Evolutionary conservation across 2,888 invertebrate species (phyloP), one percentile per base, ranked within the genome.

Genomic region (Erpobdella octoculata): DNA sequence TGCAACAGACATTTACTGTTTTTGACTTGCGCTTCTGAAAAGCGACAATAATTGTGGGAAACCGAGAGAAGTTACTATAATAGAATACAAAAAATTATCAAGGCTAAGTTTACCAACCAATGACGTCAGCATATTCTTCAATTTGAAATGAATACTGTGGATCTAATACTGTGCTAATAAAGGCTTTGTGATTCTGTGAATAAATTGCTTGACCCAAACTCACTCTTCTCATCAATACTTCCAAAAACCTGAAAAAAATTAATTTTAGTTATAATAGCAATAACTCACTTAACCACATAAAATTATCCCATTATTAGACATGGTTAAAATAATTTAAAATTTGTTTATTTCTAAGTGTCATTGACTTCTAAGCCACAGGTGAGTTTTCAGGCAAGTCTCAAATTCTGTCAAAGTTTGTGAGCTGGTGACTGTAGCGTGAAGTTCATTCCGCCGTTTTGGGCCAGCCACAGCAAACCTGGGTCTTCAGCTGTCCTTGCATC

Each of bases 61-160:
- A 41, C 9, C 9, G 18, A 12, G 18, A 41, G 4, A 1, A 53
- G 15, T n/a, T 53, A 53, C 21, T 53, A 15, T 18, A 53, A 25
- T 53, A 9, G n/a, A 3, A n/a, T 1, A 25, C 21, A n/a, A n/a
- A n/a, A n/a, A n/a, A n/a, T n/a, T n/a, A n/a, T n/a, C n/a, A 53
- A 53, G 28, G 15, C 62, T 9, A 31, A 8, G 33, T 62, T 5
- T 18, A 25, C 33, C 33, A 84, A 84, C 84, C 78, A 83, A n/a
- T 94, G 25, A 95, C 89, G 83, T 97, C 96, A 0, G 95, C 94
- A 84, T 93, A 99, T 81, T 98, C 97, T 83, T 99, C 97, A 0
- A 97, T 95, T 82, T 93, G 93, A 80, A 97, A 95, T 0, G 93
- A 93, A 76, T 93, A 89, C 70, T 92, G 90, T 25, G 70, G 70